A percentile compares a stretch with the other conserved stretches of the same genome.
These are phyloP conservation scores for Microcebus lehilahytsara DNA, from an alignment of 2,113 vertebrate species.

Conservation along the genomic window DNA sequence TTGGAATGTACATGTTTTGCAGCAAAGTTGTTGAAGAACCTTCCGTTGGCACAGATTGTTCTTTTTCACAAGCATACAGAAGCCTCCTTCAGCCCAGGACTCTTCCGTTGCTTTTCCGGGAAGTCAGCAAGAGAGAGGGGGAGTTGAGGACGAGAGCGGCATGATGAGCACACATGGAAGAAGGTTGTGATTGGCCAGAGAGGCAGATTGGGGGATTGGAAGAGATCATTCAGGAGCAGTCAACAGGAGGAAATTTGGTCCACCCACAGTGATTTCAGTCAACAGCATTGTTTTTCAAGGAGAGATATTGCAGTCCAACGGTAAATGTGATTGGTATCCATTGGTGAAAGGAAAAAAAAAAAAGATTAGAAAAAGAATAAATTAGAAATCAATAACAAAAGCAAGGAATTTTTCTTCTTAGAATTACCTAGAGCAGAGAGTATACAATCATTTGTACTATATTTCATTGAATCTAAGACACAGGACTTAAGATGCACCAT, in stretches of 20 bases:
- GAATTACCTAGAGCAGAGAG: slow-evolving; percentile 80
- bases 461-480: slow-evolving; percentile 73
- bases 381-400: slow-evolving; percentile 88
- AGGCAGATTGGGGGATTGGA: slow-evolving; percentile 84
- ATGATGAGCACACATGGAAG: slow-evolving; percentile 79
- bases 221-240: slow-evolving; percentile 88
- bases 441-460: slow-evolving; percentile 60
- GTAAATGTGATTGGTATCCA: slow-evolving; percentile 91
- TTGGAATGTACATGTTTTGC: slow-evolving; percentile 99
- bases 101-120: slow-evolving; percentile 98
- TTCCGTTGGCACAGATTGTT: slow-evolving; percentile 99
- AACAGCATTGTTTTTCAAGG: slow-evolving; percentile 88
- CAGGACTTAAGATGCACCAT: neutral
- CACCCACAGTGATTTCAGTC: slow-evolving; percentile 89
- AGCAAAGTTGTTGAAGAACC: slow-evolving; percentile 99
- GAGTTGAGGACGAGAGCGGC: slow-evolving; percentile 85
- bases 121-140: slow-evolving; percentile 86
- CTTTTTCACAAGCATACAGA: slow-evolving; percentile 99
- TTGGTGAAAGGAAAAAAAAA: slow-evolving; percentile 85
- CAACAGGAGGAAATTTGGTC: slow-evolving; percentile 89
- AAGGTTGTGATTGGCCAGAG: slow-evolving; percentile 87
- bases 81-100: slow-evolving; percentile 99
- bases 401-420: slow-evolving; percentile 80
- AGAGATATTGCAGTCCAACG: slow-evolving; percentile 90
- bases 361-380: slow-evolving; percentile 86